Evolutionary conservation across 2,888 invertebrate genomes (phyloP), one percentile per base, ranked within the genome.

Genomic region (Oscheius myriophilus): DNA sequence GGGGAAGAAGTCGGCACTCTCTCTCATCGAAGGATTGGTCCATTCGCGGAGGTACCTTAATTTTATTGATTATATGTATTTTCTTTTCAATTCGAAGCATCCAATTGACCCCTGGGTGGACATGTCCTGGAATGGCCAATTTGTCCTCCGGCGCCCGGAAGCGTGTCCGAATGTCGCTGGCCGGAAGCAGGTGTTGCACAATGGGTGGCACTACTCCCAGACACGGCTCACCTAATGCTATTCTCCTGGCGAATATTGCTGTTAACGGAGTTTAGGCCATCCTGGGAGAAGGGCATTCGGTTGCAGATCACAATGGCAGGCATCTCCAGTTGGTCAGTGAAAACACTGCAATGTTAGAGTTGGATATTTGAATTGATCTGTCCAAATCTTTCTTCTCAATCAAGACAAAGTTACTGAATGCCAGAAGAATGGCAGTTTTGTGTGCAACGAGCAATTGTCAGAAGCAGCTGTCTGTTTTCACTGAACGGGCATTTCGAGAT

Each of bases 231-330:
- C 72, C 72, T 64, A 25, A 75, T 72, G 12, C 73, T 57, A 9
- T 72, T 63, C 43, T 76, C 79, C 51, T 73, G 70, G 11, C 75
- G 69, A 33, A 79, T 58, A 23, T 75, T 72, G 9, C 63, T 59
- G 53, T 67, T 79, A n/a, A 79, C 73, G 1, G 68, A 53, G 46
- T 72, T 73, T 25, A 79, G 63, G 9, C 79, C 78, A 57, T 79
- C 79, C 26, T 71, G 73, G 1, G 77, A 75, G 61, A 79, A 79
- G 12, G 79, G 77, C 76, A 76, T 72, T 39, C 73, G 62, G 63
- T 82, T 82, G 68, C 82, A 82, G 68, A 82, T 78, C 12, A 82
- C 67, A 11, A 82, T 62, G 2, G 76, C 67, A 0, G 82, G 82
- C 41, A 80, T 69, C 23, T 64, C 63, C 11, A 79, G 71, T 33